Percentiles rank a stretch among this genome's conserved stretches.
Conservation (phyloP, 2,113 vertebrate genomes). For the Azemiops feae region DNA sequence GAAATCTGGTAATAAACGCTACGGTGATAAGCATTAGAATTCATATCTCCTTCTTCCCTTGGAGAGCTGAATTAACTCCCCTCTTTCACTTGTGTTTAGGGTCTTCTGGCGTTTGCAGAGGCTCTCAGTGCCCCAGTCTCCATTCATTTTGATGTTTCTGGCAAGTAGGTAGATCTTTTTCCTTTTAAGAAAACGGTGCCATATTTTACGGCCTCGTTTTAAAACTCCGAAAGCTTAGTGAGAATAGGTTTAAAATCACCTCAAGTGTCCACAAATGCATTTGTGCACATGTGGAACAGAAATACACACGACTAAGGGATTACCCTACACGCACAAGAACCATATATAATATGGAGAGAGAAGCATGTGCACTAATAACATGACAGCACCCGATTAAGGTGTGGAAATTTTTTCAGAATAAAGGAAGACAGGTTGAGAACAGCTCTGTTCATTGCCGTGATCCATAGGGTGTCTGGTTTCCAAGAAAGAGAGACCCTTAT, state of each 20-base stretch:
- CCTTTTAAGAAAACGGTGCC: background rate
- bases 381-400: background rate
- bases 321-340: background rate
- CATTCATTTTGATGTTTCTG: slow-evolving; percentile 78
- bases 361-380: too few species aligned
- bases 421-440: background rate
- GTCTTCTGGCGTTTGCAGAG: slow-evolving; percentile 85
- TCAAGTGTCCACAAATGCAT: background rate
- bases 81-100: slow-evolving; percentile 66
- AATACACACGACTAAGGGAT: background rate
- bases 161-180: slow-evolving; percentile 74
- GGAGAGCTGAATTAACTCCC: background rate
- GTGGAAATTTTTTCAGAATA: background rate
- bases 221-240: rapidly evolving
- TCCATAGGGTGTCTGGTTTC: background rate
- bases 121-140: slow-evolving; percentile 72
- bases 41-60: background rate
- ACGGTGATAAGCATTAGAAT: background rate
- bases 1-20: background rate
- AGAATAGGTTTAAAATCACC: rapidly evolving
- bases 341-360: too few species aligned
- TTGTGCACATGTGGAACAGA: background rate
- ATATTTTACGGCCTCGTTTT: background rate
- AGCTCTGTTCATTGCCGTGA: background rate
- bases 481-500: background rate